These are phyloP conservation scores for Hexactinellida sp. DNA, from an alignment of 37 sponge, comb jelly and placozoan species.

Conservation along the genomic window DNA sequence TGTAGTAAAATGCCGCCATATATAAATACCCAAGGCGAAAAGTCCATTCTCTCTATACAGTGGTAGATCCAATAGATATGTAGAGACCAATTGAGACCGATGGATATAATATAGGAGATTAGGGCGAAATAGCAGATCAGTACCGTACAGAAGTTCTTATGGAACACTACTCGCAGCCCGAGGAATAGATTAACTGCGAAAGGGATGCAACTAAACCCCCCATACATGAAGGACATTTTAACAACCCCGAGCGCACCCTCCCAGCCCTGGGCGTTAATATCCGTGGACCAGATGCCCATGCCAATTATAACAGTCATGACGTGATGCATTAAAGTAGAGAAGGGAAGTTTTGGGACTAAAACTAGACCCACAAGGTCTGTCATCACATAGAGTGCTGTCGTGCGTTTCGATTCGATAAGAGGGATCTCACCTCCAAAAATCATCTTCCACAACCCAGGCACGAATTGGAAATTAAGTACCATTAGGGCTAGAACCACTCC, in stretches of 20 bases:
- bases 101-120: slow-evolving; percentile 38
- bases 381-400: slow-evolving; percentile 35
- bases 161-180: slow-evolving; percentile 66
- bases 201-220: slow-evolving; percentile 39
- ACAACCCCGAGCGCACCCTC: slow-evolving; percentile 38
- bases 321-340: slow-evolving; percentile 53
- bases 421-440: slow-evolving; percentile 28
- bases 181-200: slow-evolving; percentile 61
- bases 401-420: slow-evolving; percentile 31
- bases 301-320: slow-evolving; percentile 27
- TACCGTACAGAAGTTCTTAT: slow-evolving; percentile 25
- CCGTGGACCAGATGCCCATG: slow-evolving; percentile 23
- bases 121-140: slow-evolving; percentile 31
- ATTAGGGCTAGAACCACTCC: slow-evolving; percentile 32
- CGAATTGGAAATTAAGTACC: slow-evolving; percentile 28
- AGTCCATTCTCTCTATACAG: neutral
- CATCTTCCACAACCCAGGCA: slow-evolving; percentile 20
- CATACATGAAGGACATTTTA: slow-evolving; percentile 59
- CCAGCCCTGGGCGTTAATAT: slow-evolving; percentile 34
- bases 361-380: slow-evolving; percentile 64
- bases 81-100: slow-evolving; percentile 49
- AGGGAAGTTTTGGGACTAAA: slow-evolving; percentile 65
- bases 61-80: slow-evolving; percentile 43
- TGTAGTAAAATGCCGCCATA: neutral
- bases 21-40: neutral